These are phyloP conservation scores for Sussaba pulchella DNA, from an alignment of 2,888 invertebrate species.

Conservation along the genomic window DNA sequence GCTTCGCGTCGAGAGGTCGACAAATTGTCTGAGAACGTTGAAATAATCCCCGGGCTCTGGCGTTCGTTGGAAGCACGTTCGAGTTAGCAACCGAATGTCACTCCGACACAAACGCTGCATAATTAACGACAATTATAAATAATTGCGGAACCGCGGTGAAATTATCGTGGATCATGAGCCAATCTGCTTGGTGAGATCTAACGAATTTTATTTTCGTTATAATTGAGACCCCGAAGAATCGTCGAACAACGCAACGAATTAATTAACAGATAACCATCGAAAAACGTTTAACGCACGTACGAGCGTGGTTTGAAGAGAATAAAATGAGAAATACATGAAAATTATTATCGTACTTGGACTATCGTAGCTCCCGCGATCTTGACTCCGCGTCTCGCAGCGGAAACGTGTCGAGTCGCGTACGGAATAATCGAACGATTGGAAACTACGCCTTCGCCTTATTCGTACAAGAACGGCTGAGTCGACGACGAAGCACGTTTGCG, in stretches of 20 bases:
- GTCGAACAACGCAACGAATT: conserved; percentile 10
- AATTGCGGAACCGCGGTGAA: conserved; percentile 64
- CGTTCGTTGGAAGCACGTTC: conserved; percentile 3
- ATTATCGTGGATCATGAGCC: conserved; percentile 15
- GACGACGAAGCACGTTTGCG: conserved; percentile 19
- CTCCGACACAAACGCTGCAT: conserved; percentile 41
- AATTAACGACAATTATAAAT: conserved; percentile 73
- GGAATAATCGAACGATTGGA: conserved; percentile 67
- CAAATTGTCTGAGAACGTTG: conserved; percentile 76
- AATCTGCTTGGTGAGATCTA: not conserved
- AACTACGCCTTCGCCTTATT: conserved; percentile 66
- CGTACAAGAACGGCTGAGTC: conserved; percentile 23
- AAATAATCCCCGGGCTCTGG: conserved; percentile 62
- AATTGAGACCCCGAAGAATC: conserved; percentile 16
- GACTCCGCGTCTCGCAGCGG: conserved; percentile 49
- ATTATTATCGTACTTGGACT: conserved; percentile 33
- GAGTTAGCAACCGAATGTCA: conserved; percentile 33
- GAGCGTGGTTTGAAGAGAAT: conserved; percentile 14
- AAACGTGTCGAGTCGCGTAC: conserved; percentile 60
- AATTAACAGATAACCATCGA: conserved; percentile 20
- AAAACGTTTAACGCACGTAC: conserved; percentile 21
- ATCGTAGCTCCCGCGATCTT: conserved; percentile 11
- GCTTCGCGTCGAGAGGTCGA: conserved; percentile 45
- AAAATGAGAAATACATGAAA: too few relatives aligned
- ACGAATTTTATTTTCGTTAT: conserved; percentile 10